Evolutionary conservation across 2,888 invertebrate genomes (phyloP).

Genomic region (Cheilosia vernalis): DNA sequence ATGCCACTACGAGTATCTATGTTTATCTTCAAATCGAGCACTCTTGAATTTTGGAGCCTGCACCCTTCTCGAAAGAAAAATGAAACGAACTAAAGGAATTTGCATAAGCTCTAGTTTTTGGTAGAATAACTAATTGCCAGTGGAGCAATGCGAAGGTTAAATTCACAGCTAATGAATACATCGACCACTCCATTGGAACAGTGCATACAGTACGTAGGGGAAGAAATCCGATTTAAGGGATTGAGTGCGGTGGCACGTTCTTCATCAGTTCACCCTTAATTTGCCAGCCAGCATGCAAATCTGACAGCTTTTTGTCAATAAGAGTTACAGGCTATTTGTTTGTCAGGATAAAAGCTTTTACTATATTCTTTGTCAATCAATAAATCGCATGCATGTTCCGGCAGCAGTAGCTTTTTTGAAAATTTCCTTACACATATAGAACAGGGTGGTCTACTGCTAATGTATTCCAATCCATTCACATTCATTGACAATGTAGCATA

Average conservation of each 20-base stretch:
- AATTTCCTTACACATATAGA: constrained; percentile 31
- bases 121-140: constrained; percentile 65
- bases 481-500: constrained; percentile 57
- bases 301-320: constrained; percentile 74
- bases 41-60: constrained; percentile 10
- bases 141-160: constrained; percentile 67
- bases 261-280: constrained; percentile 49
- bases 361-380: constrained; percentile 71
- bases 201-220: constrained; percentile 2
- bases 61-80: constrained; percentile 7
- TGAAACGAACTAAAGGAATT: constrained; percentile 22
- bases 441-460: constrained; percentile 39
- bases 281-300: constrained; percentile 62
- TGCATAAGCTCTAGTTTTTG: constrained; percentile 52
- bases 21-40: constrained; percentile 9
- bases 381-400: constrained; percentile 68
- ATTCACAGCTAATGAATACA: constrained; percentile 67
- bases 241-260: constrained; percentile 53
- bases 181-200: constrained; percentile 31
- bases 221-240: constrained; percentile 39
- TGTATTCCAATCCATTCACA: constrained; percentile 53
- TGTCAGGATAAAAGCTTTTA: constrained; percentile 73
- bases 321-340: constrained; percentile 67
- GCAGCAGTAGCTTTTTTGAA: constrained; percentile 52
- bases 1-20: constrained; percentile 15